Percentiles rank a stretch among this genome's conserved stretches.
Evolutionary conservation across 1,140 invertebrate genomes (phyloP).

Genomic region (Penaeus vannamei): DNA sequence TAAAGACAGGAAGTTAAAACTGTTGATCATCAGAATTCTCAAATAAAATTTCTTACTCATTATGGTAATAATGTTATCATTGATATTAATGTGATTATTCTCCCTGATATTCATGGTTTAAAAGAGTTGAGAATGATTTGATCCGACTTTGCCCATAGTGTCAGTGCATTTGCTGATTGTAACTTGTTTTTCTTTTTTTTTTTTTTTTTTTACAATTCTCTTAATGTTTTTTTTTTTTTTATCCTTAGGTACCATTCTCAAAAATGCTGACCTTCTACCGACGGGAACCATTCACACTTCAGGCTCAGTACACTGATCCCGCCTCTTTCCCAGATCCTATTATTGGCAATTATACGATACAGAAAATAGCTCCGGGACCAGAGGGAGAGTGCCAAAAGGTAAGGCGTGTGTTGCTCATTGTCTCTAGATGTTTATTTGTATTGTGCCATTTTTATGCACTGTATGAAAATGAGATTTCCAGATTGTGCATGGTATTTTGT

Average conservation of each 20-base stretch:
- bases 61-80: neutral
- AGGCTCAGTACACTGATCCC: constrained; percentile 84
- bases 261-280: constrained; percentile 95
- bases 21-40: too few species aligned
- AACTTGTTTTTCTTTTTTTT: neutral
- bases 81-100: neutral
- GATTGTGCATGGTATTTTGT: too few species aligned
- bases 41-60: neutral
- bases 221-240: neutral
- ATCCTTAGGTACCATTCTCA: constrained; percentile 84
- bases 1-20: too few species aligned
- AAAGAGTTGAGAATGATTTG: too few species aligned
- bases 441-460: neutral
- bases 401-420: neutral
- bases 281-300: constrained; percentile 87
- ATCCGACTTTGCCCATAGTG: too few species aligned
- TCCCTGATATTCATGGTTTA: neutral
- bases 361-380: constrained; percentile 86
- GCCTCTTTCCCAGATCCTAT: constrained; percentile 82
- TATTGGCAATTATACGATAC: constrained; percentile 88
- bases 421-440: neutral
- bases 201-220: constrained; percentile 82
- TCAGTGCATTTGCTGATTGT: too few species aligned
- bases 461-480: too few species aligned
- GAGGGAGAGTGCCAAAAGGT: constrained; percentile 89